phyloP scores from a whole-genome alignment of 2,888 invertebrate genomes.

The Drosophila meridionalis region DNA sequence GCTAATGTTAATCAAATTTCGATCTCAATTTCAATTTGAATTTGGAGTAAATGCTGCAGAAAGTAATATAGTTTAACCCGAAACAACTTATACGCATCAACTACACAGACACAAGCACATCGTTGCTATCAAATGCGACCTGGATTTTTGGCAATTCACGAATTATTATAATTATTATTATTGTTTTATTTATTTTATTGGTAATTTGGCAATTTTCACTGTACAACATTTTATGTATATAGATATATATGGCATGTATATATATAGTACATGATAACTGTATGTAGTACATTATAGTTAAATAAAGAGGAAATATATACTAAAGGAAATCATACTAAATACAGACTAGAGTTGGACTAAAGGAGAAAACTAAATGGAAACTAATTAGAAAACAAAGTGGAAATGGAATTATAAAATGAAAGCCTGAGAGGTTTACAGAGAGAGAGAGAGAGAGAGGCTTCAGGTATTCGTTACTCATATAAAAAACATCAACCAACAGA shows the following conservation, averaged over 20 bases:
- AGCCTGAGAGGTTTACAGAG: conserved; percentile 60
- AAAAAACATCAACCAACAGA: conserved; percentile 76
- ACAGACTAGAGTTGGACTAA: conserved; percentile 36
- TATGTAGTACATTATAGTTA: conserved; percentile 58
- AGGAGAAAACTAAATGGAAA: conserved; percentile 43
- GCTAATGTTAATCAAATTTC: conserved; percentile 30
- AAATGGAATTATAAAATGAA: conserved; percentile 66
- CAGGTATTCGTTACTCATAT: conserved; percentile 62
- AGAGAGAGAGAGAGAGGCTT: conserved; percentile 41
- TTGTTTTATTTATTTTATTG: conserved; percentile 20
- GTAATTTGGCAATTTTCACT: conserved; percentile 53
- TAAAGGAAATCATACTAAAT: conserved; percentile 38
- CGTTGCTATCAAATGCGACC: conserved; percentile 58
- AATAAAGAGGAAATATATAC: conserved; percentile 31
- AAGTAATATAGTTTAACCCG: conserved; percentile 43
- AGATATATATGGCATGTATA: conserved; percentile 73
- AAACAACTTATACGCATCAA: conserved; percentile 59
- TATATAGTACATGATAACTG: conserved; percentile 61
- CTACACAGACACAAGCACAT: conserved; percentile 78
- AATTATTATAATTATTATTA: conserved; percentile 21
- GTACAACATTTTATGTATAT: conserved; percentile 66
- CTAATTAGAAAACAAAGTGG: conserved; percentile 51
- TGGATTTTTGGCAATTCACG: conserved; percentile 27
- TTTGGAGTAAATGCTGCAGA: conserved; percentile 38
- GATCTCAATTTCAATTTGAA: conserved; percentile 28